Conservation (phyloP, 2,797 vertebrate genomes). For the Oophaga sylvatica region DNA sequence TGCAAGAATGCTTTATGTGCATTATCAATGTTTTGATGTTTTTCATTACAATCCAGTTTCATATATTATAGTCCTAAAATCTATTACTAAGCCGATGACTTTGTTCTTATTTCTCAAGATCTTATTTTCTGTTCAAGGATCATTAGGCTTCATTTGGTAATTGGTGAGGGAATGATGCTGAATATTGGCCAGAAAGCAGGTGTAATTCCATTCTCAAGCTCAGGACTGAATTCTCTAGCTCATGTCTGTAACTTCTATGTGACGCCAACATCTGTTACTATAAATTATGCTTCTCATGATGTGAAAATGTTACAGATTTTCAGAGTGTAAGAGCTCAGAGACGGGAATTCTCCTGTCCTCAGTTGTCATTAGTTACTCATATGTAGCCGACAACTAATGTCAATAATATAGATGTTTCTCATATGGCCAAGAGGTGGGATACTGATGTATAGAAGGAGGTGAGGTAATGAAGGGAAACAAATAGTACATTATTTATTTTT, state of each 20-base stretch:
- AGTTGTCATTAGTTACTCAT: background rate
- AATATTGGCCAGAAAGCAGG: conserved; percentile 4
- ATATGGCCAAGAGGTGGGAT: background rate
- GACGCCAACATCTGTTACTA: conserved; percentile 1
- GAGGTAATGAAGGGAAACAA: background rate
- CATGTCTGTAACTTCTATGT: conserved; percentile 17
- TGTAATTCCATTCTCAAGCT: background rate
- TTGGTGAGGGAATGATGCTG: background rate
- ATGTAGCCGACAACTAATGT: background rate
- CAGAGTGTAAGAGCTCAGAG: background rate
- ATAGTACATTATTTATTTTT: no score
- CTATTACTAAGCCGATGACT: background rate
- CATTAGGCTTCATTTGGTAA: background rate
- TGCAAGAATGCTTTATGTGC: no score
- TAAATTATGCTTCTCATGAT: background rate
- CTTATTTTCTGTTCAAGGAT: background rate
- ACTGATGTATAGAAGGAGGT: background rate
- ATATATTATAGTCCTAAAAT: background rate
- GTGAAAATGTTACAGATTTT: conserved; percentile 7
- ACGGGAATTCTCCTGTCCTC: background rate
- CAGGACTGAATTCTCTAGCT: background rate
- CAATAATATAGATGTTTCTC: background rate
- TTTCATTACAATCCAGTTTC: background rate
- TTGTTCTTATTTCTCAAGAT: background rate
- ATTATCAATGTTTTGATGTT: background rate